Evolutionary conservation across 1,140 invertebrate species (phyloP).

Genomic region (Drosophila kanapiae): DNA sequence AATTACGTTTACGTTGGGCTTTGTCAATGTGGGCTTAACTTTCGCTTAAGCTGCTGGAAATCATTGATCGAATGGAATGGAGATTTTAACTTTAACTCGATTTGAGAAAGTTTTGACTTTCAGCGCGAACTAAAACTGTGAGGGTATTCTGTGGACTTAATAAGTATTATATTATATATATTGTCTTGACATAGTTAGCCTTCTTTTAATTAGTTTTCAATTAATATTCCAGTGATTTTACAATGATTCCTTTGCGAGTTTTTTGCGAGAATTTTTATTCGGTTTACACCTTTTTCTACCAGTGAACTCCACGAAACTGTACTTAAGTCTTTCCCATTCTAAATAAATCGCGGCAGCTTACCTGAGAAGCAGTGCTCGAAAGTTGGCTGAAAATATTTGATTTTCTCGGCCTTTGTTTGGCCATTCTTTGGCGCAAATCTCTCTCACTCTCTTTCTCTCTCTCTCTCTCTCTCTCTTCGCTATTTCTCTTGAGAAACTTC

Average conservation of each 20-base stretch:
- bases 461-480: constrained; percentile 5
- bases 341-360: constrained; percentile 7
- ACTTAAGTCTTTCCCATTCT: not conserved
- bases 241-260: too few relatives aligned
- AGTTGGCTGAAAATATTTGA: constrained; percentile 32
- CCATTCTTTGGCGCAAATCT: constrained; percentile 34
- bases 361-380: constrained; percentile 3
- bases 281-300: not conserved
- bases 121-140: not conserved
- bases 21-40: constrained; percentile 5
- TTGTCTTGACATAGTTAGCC: too few relatives aligned
- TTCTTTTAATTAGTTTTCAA: too few relatives aligned
- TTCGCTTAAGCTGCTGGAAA: not conserved
- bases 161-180: too few relatives aligned
- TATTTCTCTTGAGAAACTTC: constrained; percentile 36
- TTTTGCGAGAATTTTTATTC: too few relatives aligned
- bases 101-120: constrained; percentile 9
- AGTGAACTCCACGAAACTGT: constrained; percentile 11
- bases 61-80: constrained; percentile 8
- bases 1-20: constrained; percentile 24
- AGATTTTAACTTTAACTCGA: constrained; percentile 18
- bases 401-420: constrained; percentile 48
- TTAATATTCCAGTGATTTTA: too few relatives aligned
- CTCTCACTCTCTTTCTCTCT: not conserved
- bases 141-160: too few relatives aligned